Percentiles rank a stretch among this genome's conserved stretches.
phyloP scores from a whole-genome alignment of 2,797 vertebrate genomes.

The Schizopygopsis pylzovi region DNA sequence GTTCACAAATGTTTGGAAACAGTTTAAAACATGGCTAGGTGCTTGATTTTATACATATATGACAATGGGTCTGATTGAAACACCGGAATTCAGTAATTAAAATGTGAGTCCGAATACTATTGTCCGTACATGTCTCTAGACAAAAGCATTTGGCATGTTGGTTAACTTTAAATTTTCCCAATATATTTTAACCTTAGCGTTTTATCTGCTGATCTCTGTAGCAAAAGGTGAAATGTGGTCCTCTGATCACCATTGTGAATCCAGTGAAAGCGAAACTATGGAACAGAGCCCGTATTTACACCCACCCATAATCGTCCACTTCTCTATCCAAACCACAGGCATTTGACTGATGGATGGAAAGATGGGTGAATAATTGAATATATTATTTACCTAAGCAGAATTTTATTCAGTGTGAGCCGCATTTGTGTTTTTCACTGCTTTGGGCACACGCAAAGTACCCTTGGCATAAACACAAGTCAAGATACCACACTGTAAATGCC shows the following conservation, averaged over 20 bases:
- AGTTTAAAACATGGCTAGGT: not conserved
- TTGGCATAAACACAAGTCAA: conserved; percentile 54
- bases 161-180: not conserved
- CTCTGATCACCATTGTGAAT: conserved; percentile 26
- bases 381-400: conserved; percentile 50
- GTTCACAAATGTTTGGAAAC: not conserved
- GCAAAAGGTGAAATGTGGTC: conserved; percentile 16
- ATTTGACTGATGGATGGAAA: conserved; percentile 61
- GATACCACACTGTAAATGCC: conserved; percentile 62
- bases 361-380: conserved; percentile 60
- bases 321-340: conserved; percentile 57
- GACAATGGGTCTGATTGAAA: not conserved
- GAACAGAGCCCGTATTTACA: conserved; percentile 15
- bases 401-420: conserved; percentile 42
- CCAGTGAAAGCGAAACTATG: conserved; percentile 36
- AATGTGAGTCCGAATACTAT: not conserved
- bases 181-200: conserved; percentile 11
- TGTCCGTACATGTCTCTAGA: not conserved
- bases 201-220: not conserved
- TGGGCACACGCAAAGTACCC: conserved; percentile 49
- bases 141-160: not conserved
- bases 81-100: not conserved
- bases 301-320: conserved; percentile 46
- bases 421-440: conserved; percentile 49
- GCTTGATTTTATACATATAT: not conserved